Base-by-base conservation (phyloP, 2,797 vertebrate species). In the Selene dorsalis region DNA sequence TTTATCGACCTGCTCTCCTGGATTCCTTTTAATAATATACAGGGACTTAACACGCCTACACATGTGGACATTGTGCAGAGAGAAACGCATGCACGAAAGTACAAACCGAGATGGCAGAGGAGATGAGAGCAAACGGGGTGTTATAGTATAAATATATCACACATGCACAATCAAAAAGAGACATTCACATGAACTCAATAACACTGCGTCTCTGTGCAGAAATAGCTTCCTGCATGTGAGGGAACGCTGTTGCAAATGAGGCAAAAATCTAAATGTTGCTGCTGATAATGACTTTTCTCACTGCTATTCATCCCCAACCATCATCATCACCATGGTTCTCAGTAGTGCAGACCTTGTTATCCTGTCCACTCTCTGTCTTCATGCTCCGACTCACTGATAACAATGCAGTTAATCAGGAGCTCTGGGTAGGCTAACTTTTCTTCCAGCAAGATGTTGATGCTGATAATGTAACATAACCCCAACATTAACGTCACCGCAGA, bases 21-120 rank as follows among this genome's bases (percentile, higher is more conserved):
- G 86, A 91, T 86, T 79, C 87, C 87, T 71, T 82, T 90, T 93
- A 93, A 93, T 94, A 92, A 94, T 91, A 91, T 88, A 92, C 85
- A 83, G 83, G 69, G 90, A 91, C 88, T 93, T 91, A 87, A 85
- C 88, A 87, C 89, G 69, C 88, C 93, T 86, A 90, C 91, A 87
- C 84, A 85, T 52, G 52, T 77, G 80, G 74, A 87, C 81, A 83
- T 55, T 72, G 73, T 82, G 66, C 71, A 77, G 68, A 86, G 4
- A 53, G 75, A 77, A 86, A 70, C 55, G 70, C 65, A 80, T 12
- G 43, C 66, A 63, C 48, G 68, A 60, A 72, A 39, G 69, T 73
- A 63, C 48, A 62, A 32, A 59, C 24, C 1, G 14, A 77, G 64
- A 66, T 11, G 11, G 22, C 2, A 9, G 61, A 79, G 63, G 77